Conservation (phyloP, 2,888 invertebrate species). For the Cybosia mesomella region DNA sequence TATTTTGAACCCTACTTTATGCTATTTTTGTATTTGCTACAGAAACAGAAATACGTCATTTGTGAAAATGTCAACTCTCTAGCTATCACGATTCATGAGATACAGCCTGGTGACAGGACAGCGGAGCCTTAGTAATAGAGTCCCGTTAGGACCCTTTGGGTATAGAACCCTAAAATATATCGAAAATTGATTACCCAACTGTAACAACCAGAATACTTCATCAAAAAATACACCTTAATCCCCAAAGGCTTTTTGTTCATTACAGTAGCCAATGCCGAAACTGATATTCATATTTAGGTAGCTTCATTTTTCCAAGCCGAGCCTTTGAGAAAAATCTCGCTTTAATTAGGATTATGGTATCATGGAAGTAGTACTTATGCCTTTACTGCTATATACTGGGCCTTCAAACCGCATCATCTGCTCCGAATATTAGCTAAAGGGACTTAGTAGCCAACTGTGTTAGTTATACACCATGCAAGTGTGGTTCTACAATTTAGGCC, state of each 20-base stretch:
- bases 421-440: too few relatives aligned
- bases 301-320: background rate
- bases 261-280: background rate
- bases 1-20: too few relatives aligned
- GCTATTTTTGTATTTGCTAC: too few relatives aligned
- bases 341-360: conserved; percentile 9
- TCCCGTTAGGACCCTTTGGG: too few relatives aligned
- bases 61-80: too few relatives aligned
- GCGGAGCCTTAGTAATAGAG: too few relatives aligned
- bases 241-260: background rate
- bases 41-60: too few relatives aligned
- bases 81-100: too few relatives aligned
- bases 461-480: too few relatives aligned
- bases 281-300: background rate
- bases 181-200: background rate
- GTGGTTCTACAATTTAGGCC: too few relatives aligned
- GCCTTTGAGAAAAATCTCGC: background rate
- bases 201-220: background rate
- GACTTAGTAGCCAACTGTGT: too few relatives aligned
- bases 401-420: background rate
- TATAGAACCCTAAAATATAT: background rate
- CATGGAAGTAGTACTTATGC: background rate
- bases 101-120: too few relatives aligned
- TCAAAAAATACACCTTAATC: background rate
- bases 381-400: background rate